phyloP scores from a whole-genome alignment of 2,797 vertebrate genomes.

The Pseudomugil tenellus region DNA sequence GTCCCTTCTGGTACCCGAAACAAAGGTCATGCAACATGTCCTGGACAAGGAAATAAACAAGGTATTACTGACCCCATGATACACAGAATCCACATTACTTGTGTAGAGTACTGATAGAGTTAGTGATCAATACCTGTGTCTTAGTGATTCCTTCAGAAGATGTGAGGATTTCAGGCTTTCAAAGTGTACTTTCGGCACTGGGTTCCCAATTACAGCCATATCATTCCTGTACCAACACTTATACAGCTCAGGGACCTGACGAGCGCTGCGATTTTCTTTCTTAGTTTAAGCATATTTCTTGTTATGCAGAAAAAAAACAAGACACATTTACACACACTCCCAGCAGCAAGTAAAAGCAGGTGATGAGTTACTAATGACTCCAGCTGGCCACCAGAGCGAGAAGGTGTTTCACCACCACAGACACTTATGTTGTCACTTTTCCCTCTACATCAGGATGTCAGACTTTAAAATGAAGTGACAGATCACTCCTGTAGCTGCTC shows the following conservation, averaged over 20 bases:
- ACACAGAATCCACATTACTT: slow-evolving; percentile 12
- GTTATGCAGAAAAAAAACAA: slow-evolving; percentile 13
- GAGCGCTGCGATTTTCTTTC: slow-evolving; percentile 25
- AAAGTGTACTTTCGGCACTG: slow-evolving; percentile 25
- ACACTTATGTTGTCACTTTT: slow-evolving; percentile 70
- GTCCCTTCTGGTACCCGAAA: slow-evolving; percentile 10
- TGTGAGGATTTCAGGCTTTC: slow-evolving; percentile 24
- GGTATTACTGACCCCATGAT: slow-evolving; percentile 15
- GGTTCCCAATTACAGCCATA: slow-evolving; percentile 25
- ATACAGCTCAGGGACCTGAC: slow-evolving; percentile 21
- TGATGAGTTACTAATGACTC: slow-evolving; percentile 66
- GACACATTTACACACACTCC: slow-evolving; percentile 17
- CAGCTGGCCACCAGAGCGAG: slow-evolving; percentile 51
- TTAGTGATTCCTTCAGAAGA: slow-evolving; percentile 31
- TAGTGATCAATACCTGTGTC: slow-evolving; percentile 39
- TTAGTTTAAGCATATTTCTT: slow-evolving; percentile 37
- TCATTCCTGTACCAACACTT: slow-evolving; percentile 11
- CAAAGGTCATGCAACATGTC: slow-evolving; percentile 14
- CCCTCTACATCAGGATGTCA: slow-evolving; percentile 61
- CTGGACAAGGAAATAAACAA: slow-evolving; percentile 11
- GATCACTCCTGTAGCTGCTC: slow-evolving; percentile 64
- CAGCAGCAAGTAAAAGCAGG: slow-evolving; percentile 41
- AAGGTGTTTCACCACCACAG: slow-evolving; percentile 52
- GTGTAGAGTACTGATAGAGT: slow-evolving; percentile 27
- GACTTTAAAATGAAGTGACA: slow-evolving; percentile 74